Evolutionary conservation across 2,797 vertebrate genomes (phyloP).

Genomic region (Knipowitschia caucasica): DNA sequence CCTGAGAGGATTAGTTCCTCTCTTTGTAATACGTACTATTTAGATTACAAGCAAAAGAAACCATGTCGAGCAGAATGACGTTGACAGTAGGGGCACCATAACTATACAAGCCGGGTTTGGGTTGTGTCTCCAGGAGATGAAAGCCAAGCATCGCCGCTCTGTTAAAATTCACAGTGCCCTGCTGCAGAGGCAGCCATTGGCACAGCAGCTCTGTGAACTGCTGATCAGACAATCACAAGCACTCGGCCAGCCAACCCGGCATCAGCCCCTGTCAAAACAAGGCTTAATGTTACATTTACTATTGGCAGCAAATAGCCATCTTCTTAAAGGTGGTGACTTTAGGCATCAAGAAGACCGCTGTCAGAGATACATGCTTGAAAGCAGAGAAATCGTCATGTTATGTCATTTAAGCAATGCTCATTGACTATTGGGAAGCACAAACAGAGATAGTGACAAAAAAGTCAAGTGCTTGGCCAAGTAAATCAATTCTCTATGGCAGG

Average conservation of each 20-base stretch:
- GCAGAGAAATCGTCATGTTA: no score
- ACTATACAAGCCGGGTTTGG: constrained; percentile 34
- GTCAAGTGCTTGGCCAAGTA: no score
- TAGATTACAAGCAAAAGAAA: neutral
- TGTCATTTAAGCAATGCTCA: no score
- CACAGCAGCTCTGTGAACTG: constrained; percentile 38
- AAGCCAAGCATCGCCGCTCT: constrained; percentile 60
- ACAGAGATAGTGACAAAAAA: no score
- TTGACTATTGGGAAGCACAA: no score
- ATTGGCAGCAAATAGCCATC: constrained; percentile 1
- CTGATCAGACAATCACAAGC: constrained; percentile 31
- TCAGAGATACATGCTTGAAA: no score
- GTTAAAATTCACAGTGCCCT: constrained; percentile 74
- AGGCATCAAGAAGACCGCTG: constrained; percentile 6
- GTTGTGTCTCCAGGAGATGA: constrained; percentile 53
- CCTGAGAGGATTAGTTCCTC: no score
- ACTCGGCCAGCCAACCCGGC: constrained; percentile 13
- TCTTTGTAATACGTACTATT: neutral
- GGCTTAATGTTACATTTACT: constrained; percentile 7
- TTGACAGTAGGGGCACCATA: constrained; percentile 13
- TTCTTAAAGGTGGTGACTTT: neutral
- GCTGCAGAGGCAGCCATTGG: constrained; percentile 52
- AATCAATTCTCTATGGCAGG: no score
- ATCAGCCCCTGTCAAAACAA: constrained; percentile 15
- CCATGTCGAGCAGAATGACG: neutral